Base-by-base conservation (phyloP, 2,113 vertebrate species). In the Pica pica region DNA sequence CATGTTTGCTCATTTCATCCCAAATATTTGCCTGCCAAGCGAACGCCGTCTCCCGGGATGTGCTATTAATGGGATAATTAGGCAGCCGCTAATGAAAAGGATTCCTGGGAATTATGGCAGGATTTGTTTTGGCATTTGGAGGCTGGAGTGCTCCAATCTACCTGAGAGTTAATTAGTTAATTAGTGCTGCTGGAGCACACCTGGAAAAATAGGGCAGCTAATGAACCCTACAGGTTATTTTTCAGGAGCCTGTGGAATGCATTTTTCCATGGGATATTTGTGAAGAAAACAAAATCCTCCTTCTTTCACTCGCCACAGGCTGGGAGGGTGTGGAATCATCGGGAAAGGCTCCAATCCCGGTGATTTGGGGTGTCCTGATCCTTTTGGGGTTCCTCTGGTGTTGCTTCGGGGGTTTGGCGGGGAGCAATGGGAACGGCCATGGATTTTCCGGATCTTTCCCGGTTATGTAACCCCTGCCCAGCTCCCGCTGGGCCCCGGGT, bases 61-160 rank as follows among this genome's bases (percentile, higher is more conserved):
- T 98, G 99, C 99, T 98, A 99, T 99, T 99, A 99, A 99, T 99
- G 99, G 99, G 99, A 98, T 99, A 99, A 99, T 99, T 99, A 99
- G 98, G 98, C 99, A 99, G 98, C 98, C 97, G 95, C 98, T 99
- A 99, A 99, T 99, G 99, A 99, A 99, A 99, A 99, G 99, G 99
- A 99, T 99, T 99, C 99, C 98, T 98, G 98, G 98, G 99, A 99
- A 99, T 99, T 99, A 99, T 98, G 99, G 99, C 98, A 99, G 99
- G 98, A 98, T 99, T 99, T 99, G 99, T 99, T 99, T 99, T 99
- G 99, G 99, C 99, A 98, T 98, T 98, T 97, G 98, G 98, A 98
- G 98, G 98, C 98, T 98, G 98, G 98, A 99, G 99, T 98, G 98
- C 98, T 98, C 98, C 98, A 98, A 98, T 98, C 98, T 99, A 99